Evolutionary conservation across 1,140 invertebrate species (phyloP).

Genomic region (Drosophila littoralis): DNA sequence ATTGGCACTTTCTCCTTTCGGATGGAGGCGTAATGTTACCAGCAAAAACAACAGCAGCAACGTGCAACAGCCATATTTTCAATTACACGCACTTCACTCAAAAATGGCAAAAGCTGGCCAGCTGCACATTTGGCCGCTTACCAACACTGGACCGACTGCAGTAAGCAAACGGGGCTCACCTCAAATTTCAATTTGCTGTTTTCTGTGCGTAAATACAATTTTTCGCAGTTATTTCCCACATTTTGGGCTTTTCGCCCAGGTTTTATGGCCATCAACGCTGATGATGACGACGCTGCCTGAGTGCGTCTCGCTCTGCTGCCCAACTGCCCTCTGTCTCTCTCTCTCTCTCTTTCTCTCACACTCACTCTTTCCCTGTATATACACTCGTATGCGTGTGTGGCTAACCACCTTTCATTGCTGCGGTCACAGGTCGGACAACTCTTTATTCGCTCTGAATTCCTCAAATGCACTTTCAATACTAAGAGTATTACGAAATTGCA

Average conservation of each 20-base stretch:
- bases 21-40: background rate
- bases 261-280: conserved; percentile 41
- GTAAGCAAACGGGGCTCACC: conserved; percentile 30
- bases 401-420: conserved; percentile 65
- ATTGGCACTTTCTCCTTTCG: background rate
- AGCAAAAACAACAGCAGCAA: background rate
- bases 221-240: conserved; percentile 42
- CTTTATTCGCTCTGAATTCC: conserved; percentile 25
- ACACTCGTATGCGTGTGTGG: conserved; percentile 35
- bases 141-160: background rate
- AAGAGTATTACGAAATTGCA: conserved; percentile 10
- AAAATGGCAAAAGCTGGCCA: background rate
- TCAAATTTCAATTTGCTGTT: conserved; percentile 58
- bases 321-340: no score
- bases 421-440: conserved; percentile 41
- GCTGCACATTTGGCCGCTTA: background rate
- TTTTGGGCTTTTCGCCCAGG: conserved; percentile 28
- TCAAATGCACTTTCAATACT: conserved; percentile 21
- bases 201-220: conserved; percentile 41
- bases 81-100: conserved; percentile 44
- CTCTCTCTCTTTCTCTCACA: no score
- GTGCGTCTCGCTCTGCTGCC: background rate
- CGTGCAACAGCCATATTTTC: conserved; percentile 18
- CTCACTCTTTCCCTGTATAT: background rate
- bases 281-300: conserved; percentile 3